Conservation (phyloP, 2,113 vertebrate genomes). For the Podarcis cretensis region DNA sequence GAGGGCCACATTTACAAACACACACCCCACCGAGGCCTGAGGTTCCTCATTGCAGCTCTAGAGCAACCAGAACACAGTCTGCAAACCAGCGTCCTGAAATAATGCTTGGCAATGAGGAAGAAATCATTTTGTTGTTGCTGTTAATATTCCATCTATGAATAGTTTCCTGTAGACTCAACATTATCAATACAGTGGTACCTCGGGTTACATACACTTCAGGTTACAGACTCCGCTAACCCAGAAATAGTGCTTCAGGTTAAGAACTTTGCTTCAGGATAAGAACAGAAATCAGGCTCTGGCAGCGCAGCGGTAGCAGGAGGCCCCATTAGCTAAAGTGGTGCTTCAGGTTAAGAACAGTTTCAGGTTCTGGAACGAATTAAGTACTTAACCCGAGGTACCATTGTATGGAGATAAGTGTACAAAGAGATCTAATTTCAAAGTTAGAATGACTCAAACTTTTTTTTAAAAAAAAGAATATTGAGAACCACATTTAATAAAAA, state of each 20-base stretch:
- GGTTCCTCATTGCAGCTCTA: background rate
- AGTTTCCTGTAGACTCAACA: constrained; percentile 1
- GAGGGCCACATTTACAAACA: too few relatives aligned
- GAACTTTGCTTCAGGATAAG: too few relatives aligned
- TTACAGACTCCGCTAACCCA: too few relatives aligned
- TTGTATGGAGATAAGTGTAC: background rate
- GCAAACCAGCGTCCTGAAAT: background rate
- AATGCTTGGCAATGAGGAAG: background rate
- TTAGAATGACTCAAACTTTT: background rate
- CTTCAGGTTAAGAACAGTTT: too few relatives aligned
- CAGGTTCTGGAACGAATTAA: too few relatives aligned
- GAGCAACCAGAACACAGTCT: background rate
- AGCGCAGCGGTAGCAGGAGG: too few relatives aligned
- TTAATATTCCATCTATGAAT: background rate
- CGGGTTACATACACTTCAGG: too few relatives aligned
- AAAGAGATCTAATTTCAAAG: constrained; percentile 7
- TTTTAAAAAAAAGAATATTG: constrained; percentile 17
- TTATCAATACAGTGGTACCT: background rate
- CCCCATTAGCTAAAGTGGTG: too few relatives aligned
- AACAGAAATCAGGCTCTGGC: too few relatives aligned
- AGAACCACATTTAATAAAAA: background rate
- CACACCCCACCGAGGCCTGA: too few relatives aligned
- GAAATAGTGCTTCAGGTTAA: too few relatives aligned
- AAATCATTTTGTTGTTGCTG: background rate
- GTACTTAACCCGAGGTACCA: too few relatives aligned